Evolutionary conservation across 1,140 invertebrate species (phyloP), one percentile per base, ranked within the genome.

Genomic region (Platyscapa corneri): DNA sequence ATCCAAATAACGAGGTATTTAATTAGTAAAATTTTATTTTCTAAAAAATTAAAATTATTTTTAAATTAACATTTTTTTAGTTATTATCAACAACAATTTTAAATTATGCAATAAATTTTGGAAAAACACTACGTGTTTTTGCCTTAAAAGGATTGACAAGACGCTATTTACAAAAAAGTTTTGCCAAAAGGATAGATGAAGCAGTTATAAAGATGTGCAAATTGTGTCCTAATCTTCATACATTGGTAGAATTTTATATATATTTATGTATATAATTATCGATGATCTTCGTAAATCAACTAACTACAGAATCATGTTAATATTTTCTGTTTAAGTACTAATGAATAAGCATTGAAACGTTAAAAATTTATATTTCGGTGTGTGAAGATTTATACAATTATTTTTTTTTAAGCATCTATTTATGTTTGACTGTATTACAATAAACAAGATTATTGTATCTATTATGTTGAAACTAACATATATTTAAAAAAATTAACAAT

Each of bases 1-100:
- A 96, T 80, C 94, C 95, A 42, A 94, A 94, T 86, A 94, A 94
- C 1, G 94, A 94, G 90, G 95, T 96, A 89, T 56, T 70, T 20
- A 83, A 70, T 0, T 7, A 53, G 82, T 65, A 75, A 64, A 70
- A 77, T 34, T 56, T 84, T 1, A 78, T 60, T 78, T n/a, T 70
- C 72, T n/a, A 53, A 53, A 65, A 32, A 56, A 60, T 83, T 46
- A 64, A 82, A 86, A 82, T 70, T 72, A 79, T 39, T 27, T 37
- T 30, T 82, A 60, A n/a, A 32, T 16, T 53, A 70, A 56, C 8
- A 56, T 75, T 1, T 65, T 88, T 88, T 20, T 84, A 92, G 92
- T 75, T 91, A 83, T 88, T 88, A 74, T 30, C 87, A 0, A 85
- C 89, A 20, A 90, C 85, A 8, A 85, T 93, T 34, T 86, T 89